Base-by-base conservation (phyloP, 2,113 vertebrate genomes). In the Sisor rabdophorus region DNA sequence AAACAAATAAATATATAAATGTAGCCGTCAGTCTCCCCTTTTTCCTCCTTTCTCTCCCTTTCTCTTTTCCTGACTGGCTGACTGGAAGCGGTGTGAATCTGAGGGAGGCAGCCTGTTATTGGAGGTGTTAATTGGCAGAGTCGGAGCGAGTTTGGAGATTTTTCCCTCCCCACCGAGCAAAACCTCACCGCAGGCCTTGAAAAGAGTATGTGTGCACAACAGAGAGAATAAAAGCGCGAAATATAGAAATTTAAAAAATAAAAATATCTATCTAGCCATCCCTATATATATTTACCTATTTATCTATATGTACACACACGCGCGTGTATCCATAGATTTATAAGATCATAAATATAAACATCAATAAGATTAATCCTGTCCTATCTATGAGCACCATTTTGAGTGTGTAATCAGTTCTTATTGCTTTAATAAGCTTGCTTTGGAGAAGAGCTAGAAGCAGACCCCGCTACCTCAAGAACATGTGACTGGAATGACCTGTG, bases 41-140 rank as follows among this genome's bases (percentile, higher is more conserved):
- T 85, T 89, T 88, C 28, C 3, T 58, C 19, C 88, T 88, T 89
- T 87, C 88, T 1, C 40, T 60, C 20, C 50, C 22, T 20, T 55
- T 4, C 75, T 44, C 40, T 53, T 47, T 77, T 71, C 60, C 6
- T 72, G 22, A 53, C 55, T 73, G 76, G 58, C 63, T 78, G 80
- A 61, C 59, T 22, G 36, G 60, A 71, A 56, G 75, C 40, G 50
- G 80, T 92, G 91, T 92, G 92, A 81, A 81, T 91, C 90, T 91
- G 90, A 93, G 91, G 88, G 87, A 93, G 90, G 91, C 93, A 93
- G 93, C 90, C 91, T 94, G 94, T 91, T 92, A 93, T 90, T 91
- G 91, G 89, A 95, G 93, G 94, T 95, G 94, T 95, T 95, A 95
- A 95, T 95, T 95, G 93, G 94, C 92, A 94, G 93, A 93, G 93